phyloP scores from a whole-genome alignment of 1,140 invertebrate genomes.

The Aphelinus certus region DNA sequence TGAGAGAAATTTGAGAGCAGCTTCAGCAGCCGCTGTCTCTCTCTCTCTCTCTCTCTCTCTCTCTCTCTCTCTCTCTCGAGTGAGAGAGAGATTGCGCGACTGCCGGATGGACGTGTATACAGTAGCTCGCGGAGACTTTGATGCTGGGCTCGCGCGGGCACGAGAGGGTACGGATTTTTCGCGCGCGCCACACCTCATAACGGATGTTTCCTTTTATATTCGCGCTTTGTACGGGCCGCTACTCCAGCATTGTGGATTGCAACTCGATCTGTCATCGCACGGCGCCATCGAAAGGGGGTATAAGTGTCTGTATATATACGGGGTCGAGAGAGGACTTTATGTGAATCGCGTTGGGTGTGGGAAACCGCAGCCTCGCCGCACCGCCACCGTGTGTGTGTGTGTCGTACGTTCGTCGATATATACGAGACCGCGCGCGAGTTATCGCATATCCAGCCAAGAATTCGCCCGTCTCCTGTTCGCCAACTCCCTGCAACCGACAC shows the following conservation, averaged over 20 bases:
- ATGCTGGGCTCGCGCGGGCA: constrained; percentile 5
- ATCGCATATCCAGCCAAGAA: constrained; percentile 11
- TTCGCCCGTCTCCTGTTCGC: constrained; percentile 20
- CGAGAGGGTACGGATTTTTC: not conserved
- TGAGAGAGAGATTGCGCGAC: not conserved
- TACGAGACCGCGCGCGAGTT: not conserved
- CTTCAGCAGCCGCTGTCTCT: no score
- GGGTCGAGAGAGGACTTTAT: no score
- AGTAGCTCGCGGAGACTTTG: constrained; percentile 17
- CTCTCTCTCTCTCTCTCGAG: no score
- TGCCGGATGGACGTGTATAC: not conserved
- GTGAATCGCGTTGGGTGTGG: no score
- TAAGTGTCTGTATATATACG: no score
- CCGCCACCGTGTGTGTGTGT: no score
- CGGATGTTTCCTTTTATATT: not conserved
- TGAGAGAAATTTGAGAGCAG: constrained; percentile 49
- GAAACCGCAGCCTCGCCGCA: no score
- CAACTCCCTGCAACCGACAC: constrained; percentile 27
- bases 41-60: no score
- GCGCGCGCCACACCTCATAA: not conserved
- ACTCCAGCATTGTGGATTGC: not conserved
- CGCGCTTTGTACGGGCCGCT: not conserved
- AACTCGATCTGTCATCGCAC: constrained; percentile 26
- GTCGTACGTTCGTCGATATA: constrained; percentile 24
- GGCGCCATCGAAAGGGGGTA: no score